These are phyloP conservation scores for Heliconius hortense DNA, from an alignment of 2,888 invertebrate genomes.

Conservation along the genomic window DNA sequence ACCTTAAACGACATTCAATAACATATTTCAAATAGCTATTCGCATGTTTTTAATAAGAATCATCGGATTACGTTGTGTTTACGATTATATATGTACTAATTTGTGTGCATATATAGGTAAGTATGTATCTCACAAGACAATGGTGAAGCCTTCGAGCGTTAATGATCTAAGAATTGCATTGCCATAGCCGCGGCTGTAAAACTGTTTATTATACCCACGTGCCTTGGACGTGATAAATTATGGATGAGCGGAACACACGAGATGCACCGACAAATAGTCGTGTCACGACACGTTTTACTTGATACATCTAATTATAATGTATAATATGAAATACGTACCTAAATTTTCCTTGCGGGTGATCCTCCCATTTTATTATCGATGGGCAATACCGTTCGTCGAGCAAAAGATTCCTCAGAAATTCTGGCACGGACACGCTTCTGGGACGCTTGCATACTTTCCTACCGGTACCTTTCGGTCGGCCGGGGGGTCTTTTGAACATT, in stretches of 20 bases:
- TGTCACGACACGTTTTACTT: slow-evolving; percentile 53
- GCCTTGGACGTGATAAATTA: slow-evolving; percentile 65
- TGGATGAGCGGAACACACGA: slow-evolving; percentile 54
- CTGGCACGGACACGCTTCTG: slow-evolving; percentile 85
- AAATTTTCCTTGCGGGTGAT: slow-evolving; percentile 91
- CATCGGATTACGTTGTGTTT: slow-evolving; percentile 6
- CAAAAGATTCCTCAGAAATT: slow-evolving; percentile 92
- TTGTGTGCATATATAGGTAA: background rate
- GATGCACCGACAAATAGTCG: slow-evolving; percentile 51
- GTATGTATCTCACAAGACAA: slow-evolving; percentile 31
- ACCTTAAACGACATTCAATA: slow-evolving; percentile 13
- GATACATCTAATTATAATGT: background rate
- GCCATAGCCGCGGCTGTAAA: slow-evolving; percentile 52
- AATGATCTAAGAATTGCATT: slow-evolving; percentile 48
- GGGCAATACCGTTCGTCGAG: slow-evolving; percentile 89
- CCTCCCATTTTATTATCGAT: slow-evolving; percentile 93
- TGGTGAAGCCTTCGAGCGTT: slow-evolving; percentile 41
- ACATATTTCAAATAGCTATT: slow-evolving; percentile 4
- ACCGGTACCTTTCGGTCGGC: slow-evolving; percentile 79
- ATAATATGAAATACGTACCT: slow-evolving; percentile 64
- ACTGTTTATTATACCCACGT: slow-evolving; percentile 65
- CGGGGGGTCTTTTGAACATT: slow-evolving; percentile 77
- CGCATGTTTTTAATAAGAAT: slow-evolving; percentile 20
- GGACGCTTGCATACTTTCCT: slow-evolving; percentile 72
- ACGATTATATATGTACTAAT: background rate